A percentile compares a stretch with the other conserved stretches of the same genome.
Conservation (phyloP, 2,888 invertebrate species). For the Cepaea hortensis region DNA sequence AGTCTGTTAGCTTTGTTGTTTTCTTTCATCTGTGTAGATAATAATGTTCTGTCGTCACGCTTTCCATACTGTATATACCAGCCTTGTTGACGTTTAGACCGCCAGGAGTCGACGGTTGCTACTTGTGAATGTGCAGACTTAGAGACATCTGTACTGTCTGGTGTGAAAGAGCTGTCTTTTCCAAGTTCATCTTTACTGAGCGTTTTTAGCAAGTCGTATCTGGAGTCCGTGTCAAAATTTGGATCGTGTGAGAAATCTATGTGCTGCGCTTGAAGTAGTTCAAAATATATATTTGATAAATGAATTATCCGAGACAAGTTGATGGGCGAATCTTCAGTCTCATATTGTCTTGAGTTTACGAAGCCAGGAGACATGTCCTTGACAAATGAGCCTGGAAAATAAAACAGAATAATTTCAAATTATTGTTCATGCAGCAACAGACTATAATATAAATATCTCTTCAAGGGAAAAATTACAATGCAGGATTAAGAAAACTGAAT, state of each 20-base stretch:
- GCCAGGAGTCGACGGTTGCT: neutral
- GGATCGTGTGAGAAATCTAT: neutral
- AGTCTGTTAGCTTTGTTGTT: too few species aligned
- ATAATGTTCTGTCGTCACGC: neutral
- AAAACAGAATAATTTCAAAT: neutral
- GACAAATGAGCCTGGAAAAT: neutral
- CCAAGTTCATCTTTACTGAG: too few species aligned
- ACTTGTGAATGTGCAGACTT: neutral
- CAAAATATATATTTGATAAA: neutral
- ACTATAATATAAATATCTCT: too few species aligned
- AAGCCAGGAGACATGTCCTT: neutral
- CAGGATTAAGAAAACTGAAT: too few species aligned
- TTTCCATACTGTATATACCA: slow-evolving; percentile 24
- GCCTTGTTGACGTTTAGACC: slow-evolving; percentile 12
- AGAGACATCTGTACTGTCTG: neutral
- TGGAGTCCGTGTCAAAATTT: too few species aligned
- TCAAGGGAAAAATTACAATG: too few species aligned
- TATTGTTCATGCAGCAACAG: too few species aligned
- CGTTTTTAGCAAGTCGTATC: too few species aligned
- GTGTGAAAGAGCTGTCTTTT: neutral
- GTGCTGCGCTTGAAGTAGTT: neutral
- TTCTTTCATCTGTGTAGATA: too few species aligned
- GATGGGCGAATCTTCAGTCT: neutral
- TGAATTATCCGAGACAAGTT: neutral
- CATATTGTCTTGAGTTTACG: neutral